These are phyloP conservation scores for Microchirus variegatus DNA, from an alignment of 2,797 vertebrate genomes.

Conservation along the genomic window DNA sequence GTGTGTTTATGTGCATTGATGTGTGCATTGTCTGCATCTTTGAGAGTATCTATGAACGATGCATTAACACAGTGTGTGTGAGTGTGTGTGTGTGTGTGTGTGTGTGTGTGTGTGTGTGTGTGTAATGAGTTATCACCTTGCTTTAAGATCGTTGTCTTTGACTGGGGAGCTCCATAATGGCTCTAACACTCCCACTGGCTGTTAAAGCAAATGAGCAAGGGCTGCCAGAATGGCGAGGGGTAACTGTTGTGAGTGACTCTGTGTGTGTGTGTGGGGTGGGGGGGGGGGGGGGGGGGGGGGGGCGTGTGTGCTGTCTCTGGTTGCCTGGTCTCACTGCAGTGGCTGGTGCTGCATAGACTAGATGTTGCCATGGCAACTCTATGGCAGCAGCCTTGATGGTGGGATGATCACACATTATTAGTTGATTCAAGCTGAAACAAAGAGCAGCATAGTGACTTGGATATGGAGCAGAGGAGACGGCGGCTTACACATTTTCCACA, in stretches of 20 bases:
- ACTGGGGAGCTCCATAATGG: slow-evolving; percentile 62
- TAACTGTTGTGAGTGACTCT: slow-evolving; percentile 27
- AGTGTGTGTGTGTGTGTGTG: too few species aligned
- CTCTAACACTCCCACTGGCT: slow-evolving; percentile 67
- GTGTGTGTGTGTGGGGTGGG: slow-evolving; percentile 8
- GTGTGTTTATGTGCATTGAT: not conserved
- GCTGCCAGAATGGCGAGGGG: slow-evolving; percentile 34
- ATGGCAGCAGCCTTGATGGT: slow-evolving; percentile 71
- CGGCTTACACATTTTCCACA: not conserved
- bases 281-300: too few species aligned
- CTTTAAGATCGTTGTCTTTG: slow-evolving; percentile 68
- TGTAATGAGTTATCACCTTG: slow-evolving; percentile 74
- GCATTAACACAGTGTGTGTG: slow-evolving; percentile 57
- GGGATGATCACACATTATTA: slow-evolving; percentile 73
- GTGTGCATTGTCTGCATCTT: slow-evolving; percentile 1
- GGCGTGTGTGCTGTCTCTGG: slow-evolving; percentile 28
- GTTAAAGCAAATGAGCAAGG: slow-evolving; percentile 67
- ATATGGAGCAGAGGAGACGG: slow-evolving; percentile 11
- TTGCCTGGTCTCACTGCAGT: slow-evolving; percentile 56
- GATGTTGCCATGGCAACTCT: slow-evolving; percentile 76
- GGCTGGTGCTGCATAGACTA: slow-evolving; percentile 56
- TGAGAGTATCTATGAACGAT: slow-evolving; percentile 32
- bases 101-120: too few species aligned
- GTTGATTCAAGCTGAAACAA: slow-evolving; percentile 46
- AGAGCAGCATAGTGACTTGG: slow-evolving; percentile 28